Base-by-base conservation (phyloP, 2,888 invertebrate genomes). In the Drosophila buzzatii region DNA sequence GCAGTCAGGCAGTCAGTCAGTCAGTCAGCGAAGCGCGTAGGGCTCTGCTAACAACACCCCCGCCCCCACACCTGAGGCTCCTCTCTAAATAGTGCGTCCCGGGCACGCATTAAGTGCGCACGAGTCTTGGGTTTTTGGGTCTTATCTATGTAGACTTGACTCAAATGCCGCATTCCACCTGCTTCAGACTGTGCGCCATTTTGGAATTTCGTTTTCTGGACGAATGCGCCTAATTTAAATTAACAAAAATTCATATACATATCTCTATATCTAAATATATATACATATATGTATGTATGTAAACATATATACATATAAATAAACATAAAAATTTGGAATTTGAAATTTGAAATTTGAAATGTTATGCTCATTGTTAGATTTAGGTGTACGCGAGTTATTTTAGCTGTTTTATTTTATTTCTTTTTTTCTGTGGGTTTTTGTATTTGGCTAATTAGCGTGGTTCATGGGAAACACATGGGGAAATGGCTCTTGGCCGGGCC, bases 221-320 rank as follows among this genome's bases (percentile, higher is more conserved):
- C 86, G 86, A 86, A 86, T 86, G 86, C 86, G 71, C 61, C 84
- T 82, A 88, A 88, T 86, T 84, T 88, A 86, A 88, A 86, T 86
- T 81, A 88, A 85, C 81, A 81, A 73, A 84, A 73, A 53, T 53
- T 53, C 44, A 57, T 20, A 70, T 45, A 52, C 14, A 27, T 35
- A 52, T 33, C 49, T 31, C 63, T 18, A 42, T 35, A 57, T 18
- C 67, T 42, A 47, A 4, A 31, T 39, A 27, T 33, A 31, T 33
- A 39, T 18, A 45, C 42, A 67, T 59, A 20, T 27, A 55, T 31
- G n/a, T n/a, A n/a, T n/a, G n/a, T n/a, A n/a, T n/a, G n/a, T n/a
- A n/a, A n/a, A 41, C 23, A 56, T 45, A 66, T 60, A 18, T 49
- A 80, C 70, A 67, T 51, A 60, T 51, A 63, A 62, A 66, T 72